Percentiles rank a stretch among this genome's conserved stretches.
Conservation (phyloP, 2,888 invertebrate genomes). For the Stictocephala bisonia region DNA sequence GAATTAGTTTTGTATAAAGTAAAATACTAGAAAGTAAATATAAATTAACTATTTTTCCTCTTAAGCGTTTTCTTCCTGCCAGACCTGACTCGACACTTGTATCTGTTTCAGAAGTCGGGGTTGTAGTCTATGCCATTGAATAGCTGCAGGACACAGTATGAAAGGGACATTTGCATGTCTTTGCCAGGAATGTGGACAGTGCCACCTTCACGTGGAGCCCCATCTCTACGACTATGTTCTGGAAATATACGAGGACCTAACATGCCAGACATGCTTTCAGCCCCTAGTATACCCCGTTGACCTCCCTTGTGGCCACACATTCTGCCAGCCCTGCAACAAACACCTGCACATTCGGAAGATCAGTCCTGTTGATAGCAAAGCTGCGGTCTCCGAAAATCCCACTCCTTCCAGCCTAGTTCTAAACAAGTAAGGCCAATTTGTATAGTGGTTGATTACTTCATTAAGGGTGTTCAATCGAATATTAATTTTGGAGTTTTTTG, state of each 20-base stretch:
- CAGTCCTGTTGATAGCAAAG: conserved; percentile 16
- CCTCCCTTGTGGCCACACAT: conserved; percentile 31
- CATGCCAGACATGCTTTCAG: conserved; percentile 28
- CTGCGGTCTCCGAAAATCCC: conserved; percentile 5
- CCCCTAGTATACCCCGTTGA: conserved; percentile 26
- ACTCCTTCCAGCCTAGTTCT: conserved; percentile 26
- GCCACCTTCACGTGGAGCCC: conserved; percentile 3
- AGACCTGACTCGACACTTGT: no score
- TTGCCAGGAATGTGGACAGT: conserved; percentile 17
- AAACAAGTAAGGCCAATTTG: conserved; percentile 35
- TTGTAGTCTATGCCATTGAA: neutral
- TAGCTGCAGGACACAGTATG: neutral
- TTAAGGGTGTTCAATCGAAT: no score
- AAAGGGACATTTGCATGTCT: no score
- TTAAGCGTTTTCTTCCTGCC: no score
- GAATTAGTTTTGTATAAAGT: no score
- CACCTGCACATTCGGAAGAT: conserved; percentile 29
- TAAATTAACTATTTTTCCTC: no score
- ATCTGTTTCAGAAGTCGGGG: conserved; percentile 21
- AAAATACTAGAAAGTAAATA: no score
- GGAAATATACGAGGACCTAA: conserved; percentile 34
- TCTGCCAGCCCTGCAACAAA: conserved; percentile 30
- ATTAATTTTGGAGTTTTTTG: no score
- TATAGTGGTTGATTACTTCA: no score
- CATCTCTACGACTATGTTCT: conserved; percentile 34